phyloP scores from a whole-genome alignment of 2,113 vertebrate genomes.

The Pseudolaguvia tuberculata region DNA sequence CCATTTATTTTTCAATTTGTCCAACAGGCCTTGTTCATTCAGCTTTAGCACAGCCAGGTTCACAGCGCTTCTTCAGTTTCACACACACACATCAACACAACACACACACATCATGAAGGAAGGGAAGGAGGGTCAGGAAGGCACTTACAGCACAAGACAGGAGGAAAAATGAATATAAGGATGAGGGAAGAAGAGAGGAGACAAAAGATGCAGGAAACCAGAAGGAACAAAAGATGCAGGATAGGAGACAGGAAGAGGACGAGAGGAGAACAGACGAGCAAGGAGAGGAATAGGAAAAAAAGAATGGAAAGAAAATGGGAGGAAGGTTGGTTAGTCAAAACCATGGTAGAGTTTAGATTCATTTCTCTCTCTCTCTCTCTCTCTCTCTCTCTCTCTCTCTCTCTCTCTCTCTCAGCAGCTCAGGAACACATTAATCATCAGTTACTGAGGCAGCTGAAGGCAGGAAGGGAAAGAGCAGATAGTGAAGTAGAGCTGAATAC shows the following conservation, averaged over 20 bases:
- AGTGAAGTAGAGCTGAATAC: conserved; percentile 14
- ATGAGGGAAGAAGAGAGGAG: background rate
- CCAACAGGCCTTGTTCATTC: conserved; percentile 99
- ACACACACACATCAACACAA: conserved; percentile 43
- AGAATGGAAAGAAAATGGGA: conserved; percentile 17
- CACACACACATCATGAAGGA: background rate
- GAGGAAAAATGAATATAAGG: background rate
- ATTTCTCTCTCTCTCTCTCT: conserved; percentile 43
- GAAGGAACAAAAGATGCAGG: background rate
- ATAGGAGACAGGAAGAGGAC: background rate
- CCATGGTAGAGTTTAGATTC: conserved; percentile 59
- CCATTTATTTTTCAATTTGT: conserved; percentile 99
- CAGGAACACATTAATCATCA: conserved; percentile 13
- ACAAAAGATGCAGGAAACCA: background rate
- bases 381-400: background rate
- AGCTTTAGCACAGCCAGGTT: conserved; percentile 99
- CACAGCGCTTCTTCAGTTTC: conserved; percentile 96
- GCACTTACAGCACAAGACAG: background rate
- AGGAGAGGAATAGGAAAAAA: conserved; percentile 28
- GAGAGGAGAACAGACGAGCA: conserved; percentile 11
- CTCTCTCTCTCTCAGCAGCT: background rate
- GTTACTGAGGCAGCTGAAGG: conserved; percentile 11
- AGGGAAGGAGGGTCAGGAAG: background rate
- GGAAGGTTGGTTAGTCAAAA: conserved; percentile 36
- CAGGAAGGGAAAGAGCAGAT: background rate